Evolutionary conservation across 2,797 vertebrate genomes (phyloP).

Genomic region (Sphenopsis melanotis): DNA sequence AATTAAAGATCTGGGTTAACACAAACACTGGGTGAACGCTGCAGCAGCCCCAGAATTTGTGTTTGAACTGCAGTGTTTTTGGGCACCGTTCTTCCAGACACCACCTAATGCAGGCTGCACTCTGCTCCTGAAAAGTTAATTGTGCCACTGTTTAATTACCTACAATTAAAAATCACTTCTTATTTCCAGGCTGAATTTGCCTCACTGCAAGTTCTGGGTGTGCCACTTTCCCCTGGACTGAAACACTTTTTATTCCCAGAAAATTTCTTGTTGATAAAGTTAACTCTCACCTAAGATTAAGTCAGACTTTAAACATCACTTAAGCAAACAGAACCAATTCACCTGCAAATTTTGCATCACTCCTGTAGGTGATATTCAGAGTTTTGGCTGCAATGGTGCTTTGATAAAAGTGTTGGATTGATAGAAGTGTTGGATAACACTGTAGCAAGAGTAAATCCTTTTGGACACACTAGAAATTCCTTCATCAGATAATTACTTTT

Average conservation of each 20-base stretch:
- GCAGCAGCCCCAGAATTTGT: neutral
- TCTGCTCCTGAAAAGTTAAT: neutral
- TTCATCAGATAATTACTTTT: conserved; percentile 25
- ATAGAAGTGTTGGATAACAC: neutral
- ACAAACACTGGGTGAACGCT: neutral
- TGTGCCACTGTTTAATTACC: neutral
- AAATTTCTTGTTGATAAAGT: neutral
- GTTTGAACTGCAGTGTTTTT: neutral
- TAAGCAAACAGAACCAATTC: neutral
- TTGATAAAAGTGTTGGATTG: neutral
- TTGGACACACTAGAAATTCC: neutral
- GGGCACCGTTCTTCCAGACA: neutral
- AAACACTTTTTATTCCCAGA: neutral
- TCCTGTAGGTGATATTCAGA: neutral
- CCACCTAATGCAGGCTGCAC: neutral
- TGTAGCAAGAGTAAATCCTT: neutral
- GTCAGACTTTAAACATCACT: neutral
- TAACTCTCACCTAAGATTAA: neutral
- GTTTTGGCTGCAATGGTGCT: neutral
- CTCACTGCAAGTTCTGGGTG: neutral
- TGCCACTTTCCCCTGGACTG: neutral
- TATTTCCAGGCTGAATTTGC: neutral
- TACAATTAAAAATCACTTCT: neutral
- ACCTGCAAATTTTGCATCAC: neutral
- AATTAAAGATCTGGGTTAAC: neutral